A percentile compares a stretch with the other conserved stretches of the same genome.
phyloP scores from a whole-genome alignment of 1,140 invertebrate species.

The Alviniconcha marisindica region DNA sequence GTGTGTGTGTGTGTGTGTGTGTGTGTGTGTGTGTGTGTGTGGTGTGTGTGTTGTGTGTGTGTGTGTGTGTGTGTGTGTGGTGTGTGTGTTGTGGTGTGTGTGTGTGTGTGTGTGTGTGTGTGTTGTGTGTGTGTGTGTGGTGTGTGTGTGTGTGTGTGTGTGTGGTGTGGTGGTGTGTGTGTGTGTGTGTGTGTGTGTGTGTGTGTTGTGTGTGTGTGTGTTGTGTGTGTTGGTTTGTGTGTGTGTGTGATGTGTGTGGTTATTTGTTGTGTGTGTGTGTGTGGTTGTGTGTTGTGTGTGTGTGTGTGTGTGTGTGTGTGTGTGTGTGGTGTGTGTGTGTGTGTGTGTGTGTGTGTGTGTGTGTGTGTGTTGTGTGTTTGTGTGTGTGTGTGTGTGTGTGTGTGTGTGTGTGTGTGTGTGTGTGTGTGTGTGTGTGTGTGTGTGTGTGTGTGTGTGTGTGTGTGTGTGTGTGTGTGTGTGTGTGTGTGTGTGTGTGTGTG shows the following conservation, averaged over 20 bases:
- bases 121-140: slow-evolving; percentile 1
- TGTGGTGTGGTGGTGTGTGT: background rate
- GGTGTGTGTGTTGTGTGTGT: too few relatives aligned
- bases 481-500: background rate
- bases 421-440: background rate
- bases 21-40: slow-evolving; percentile 16
- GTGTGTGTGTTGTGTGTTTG: slow-evolving; percentile 6
- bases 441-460: slow-evolving; percentile 8
- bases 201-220: background rate
- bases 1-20: background rate
- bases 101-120: background rate
- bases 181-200: slow-evolving; percentile 13
- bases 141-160: background rate
- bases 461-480: slow-evolving; percentile 17
- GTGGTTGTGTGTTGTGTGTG: too few relatives aligned
- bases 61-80: slow-evolving; percentile 4
- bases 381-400: slow-evolving; percentile 13
- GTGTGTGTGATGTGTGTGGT: too few relatives aligned
- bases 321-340: too few relatives aligned
- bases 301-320: too few relatives aligned
- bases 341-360: background rate
- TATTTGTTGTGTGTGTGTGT: too few relatives aligned
- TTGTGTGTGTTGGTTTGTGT: background rate
- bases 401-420: slow-evolving; percentile 17
- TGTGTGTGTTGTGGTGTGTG: background rate